Percentiles rank a stretch among this genome's conserved stretches.
phyloP scores from a whole-genome alignment of 53 echinoderm and acorn worm species.

The Holothuria leucospilota region DNA sequence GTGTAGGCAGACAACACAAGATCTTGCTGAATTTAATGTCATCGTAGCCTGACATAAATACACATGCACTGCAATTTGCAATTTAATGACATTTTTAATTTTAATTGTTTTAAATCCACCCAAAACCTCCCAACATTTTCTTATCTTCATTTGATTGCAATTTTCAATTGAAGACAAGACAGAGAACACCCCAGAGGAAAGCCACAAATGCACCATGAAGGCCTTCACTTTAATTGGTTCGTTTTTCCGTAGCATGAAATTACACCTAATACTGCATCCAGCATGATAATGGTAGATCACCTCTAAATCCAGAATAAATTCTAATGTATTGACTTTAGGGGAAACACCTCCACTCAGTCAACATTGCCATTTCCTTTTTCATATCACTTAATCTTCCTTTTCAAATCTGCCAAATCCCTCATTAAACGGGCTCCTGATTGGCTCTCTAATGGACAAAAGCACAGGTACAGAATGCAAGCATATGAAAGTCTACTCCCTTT shows the following conservation, averaged over 20 bases:
- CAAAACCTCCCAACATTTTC: no score
- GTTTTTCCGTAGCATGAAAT: not conserved
- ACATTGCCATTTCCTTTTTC: not conserved
- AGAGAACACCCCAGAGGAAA: not conserved
- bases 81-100: no score
- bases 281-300: not conserved
- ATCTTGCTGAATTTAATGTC: no score
- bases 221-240: not conserved
- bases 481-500: no score
- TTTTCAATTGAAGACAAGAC: not conserved
- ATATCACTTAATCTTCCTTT: constrained; percentile 14
- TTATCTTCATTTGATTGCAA: not conserved
- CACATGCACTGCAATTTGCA: no score
- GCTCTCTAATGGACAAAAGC: no score
- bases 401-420: not conserved
- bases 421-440: no score
- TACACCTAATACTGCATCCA: not conserved
- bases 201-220: not conserved
- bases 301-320: constrained; percentile 30
- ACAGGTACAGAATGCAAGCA: no score
- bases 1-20: no score
- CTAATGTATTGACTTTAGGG: constrained; percentile 11
- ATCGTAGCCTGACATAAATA: no score
- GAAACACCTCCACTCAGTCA: not conserved
- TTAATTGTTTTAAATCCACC: no score